Base-by-base conservation (phyloP, 2,113 vertebrate genomes). In the Alligator mississippiensis region DNA sequence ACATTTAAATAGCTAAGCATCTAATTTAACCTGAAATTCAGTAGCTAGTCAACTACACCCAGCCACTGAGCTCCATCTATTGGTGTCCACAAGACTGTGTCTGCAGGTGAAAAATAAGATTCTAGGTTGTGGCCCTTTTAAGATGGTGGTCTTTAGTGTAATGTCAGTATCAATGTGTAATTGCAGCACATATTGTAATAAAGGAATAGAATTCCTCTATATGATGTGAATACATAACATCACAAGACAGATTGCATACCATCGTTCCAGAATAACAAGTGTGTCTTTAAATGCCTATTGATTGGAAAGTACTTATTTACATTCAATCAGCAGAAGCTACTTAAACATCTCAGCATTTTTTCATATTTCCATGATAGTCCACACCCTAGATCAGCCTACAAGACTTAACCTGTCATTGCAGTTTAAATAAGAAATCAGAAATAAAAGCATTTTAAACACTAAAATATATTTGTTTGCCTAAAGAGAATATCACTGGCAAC, bases 51-150 rank as follows among this genome's bases (percentile, higher is more conserved):
- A 75, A 81, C 79, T 88, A 84, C 17, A 60, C 76, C 12, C 60
- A 82, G 62, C 84, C 16, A 80, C 91, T 76, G 87, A 34, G 5
- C 90, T 88, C 63, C 72, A 78, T 85, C 96, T 92, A 93, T 85
- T 47, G 38, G 28, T 70, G n/a, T 77, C 78, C 59, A 89, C 18
- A 12, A 5, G 55, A 79, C 88, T 90, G 34, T 76, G 27, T 59
- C 76, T 95, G 87, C 95, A 95, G 93, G 89, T 96, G 89, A 66
- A 94, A 88, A 94, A 97, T 88, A 92, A 76, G 79, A 88, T 80
- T 27, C 59, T 78, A 34, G 28, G 24, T 91, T 91, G 82, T 78
- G 62, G 70, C 25, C 95, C 22, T 63, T 95, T 94, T 92, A 87
- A 92, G 94, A 97, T 30, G 25, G 22, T n/a, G 8, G 11, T 90